A percentile compares a stretch with the other conserved stretches of the same genome.
phyloP scores from a whole-genome alignment of 1,140 invertebrate species.

The Brachionus plicatilis region DNA sequence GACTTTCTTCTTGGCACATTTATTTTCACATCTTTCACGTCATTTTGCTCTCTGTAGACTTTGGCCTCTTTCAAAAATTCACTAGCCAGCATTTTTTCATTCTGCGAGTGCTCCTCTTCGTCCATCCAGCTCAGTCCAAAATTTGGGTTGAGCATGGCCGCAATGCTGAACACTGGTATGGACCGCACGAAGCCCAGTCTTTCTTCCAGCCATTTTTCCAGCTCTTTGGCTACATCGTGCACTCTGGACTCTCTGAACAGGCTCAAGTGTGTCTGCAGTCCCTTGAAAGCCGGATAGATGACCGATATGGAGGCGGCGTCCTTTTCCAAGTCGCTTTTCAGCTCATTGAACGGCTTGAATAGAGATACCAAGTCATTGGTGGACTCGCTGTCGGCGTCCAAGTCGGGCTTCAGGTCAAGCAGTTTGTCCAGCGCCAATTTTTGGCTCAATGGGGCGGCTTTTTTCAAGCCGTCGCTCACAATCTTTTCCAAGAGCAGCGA shows the following conservation, averaged over 20 bases:
- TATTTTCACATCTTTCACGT: background rate
- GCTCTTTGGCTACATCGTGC: background rate
- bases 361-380: background rate
- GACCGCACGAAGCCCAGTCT: background rate
- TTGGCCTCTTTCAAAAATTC: background rate
- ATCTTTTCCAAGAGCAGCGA: background rate
- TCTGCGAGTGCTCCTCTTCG: background rate
- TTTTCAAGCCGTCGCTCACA: background rate
- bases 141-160: background rate
- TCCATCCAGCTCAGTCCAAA: background rate
- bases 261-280: background rate
- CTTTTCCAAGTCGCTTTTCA: background rate
- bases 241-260: background rate
- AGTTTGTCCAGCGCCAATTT: background rate
- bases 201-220: background rate
- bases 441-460: background rate
- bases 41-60: background rate
- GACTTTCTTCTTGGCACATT: background rate
- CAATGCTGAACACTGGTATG: background rate
- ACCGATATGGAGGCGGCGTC: background rate
- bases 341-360: background rate
- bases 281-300: background rate
- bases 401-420: background rate
- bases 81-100: background rate
- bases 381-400: background rate